These are phyloP conservation scores for Frankliniella fusca DNA, from an alignment of 2,888 invertebrate species.

Conservation along the genomic window DNA sequence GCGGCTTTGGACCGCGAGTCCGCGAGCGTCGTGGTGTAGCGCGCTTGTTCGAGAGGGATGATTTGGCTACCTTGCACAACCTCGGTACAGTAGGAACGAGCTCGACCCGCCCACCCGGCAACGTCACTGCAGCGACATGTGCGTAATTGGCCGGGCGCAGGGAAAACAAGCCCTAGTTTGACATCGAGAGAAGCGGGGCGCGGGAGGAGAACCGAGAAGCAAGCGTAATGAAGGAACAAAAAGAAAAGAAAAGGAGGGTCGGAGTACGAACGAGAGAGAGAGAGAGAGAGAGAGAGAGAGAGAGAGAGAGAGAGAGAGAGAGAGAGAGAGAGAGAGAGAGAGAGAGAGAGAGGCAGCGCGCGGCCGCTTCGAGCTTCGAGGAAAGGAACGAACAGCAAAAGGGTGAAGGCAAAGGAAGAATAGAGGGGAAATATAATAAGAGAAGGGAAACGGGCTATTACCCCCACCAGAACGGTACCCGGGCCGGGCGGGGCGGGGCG, in stretches of 20 bases:
- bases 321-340: not conserved
- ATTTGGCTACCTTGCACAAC: no score
- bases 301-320: conserved; percentile 9
- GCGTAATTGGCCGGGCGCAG: not conserved
- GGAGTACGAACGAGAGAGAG: not conserved
- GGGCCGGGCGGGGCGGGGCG: no score
- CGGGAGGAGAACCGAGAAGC: not conserved
- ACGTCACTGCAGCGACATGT: not conserved
- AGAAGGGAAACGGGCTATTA: conserved; percentile 24
- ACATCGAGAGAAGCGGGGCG: not conserved
- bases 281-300: conserved; percentile 3
- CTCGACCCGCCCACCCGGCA: not conserved
- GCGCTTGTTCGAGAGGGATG: no score
- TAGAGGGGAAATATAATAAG: not conserved
- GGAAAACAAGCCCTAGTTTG: no score
- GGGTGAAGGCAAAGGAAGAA: not conserved
- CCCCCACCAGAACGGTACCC: no score
- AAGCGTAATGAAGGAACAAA: not conserved
- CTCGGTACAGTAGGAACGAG: no score
- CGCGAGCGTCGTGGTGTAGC: no score
- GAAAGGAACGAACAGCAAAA: not conserved
- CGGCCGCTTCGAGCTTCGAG: no score
- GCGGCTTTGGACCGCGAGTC: no score
- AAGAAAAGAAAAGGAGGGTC: not conserved
- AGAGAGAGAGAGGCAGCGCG: not conserved